Percentiles rank a stretch among this genome's conserved stretches.
Evolutionary conservation across 2,888 invertebrate species (phyloP).

Genomic region (Protonemura montana): DNA sequence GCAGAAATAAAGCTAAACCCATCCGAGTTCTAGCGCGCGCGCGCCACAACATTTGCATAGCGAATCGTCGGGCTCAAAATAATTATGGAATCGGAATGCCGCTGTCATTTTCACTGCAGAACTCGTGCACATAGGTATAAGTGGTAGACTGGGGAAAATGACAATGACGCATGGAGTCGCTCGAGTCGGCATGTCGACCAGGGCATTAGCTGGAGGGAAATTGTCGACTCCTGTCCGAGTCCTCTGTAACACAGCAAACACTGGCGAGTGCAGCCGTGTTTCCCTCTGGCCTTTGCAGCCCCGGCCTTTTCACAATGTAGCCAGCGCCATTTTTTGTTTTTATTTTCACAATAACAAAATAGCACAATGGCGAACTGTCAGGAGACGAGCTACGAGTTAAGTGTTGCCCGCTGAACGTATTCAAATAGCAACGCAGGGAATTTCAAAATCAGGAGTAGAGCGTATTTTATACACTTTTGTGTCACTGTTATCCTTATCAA

Average conservation of each 20-base stretch:
- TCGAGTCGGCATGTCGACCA: neutral
- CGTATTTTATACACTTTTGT: neutral
- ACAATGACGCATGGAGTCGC: neutral
- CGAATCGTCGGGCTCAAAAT: neutral
- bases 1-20: no score
- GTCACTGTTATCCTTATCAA: conserved; percentile 18
- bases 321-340: neutral
- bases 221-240: neutral
- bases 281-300: neutral
- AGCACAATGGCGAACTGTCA: neutral
- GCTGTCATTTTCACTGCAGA: neutral
- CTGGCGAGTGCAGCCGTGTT: no score
- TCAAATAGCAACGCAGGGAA: neutral
- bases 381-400: neutral
- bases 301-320: neutral
- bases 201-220: neutral
- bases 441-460: neutral
- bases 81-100: neutral
- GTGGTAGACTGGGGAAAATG: neutral
- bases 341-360: neutral
- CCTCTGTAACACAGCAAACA: neutral
- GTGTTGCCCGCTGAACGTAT: neutral
- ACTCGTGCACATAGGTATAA: neutral
- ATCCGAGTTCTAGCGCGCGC: neutral
- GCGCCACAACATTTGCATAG: neutral